Conservation (phyloP, 1,140 invertebrate genomes). For the Penaeus indicus region DNA sequence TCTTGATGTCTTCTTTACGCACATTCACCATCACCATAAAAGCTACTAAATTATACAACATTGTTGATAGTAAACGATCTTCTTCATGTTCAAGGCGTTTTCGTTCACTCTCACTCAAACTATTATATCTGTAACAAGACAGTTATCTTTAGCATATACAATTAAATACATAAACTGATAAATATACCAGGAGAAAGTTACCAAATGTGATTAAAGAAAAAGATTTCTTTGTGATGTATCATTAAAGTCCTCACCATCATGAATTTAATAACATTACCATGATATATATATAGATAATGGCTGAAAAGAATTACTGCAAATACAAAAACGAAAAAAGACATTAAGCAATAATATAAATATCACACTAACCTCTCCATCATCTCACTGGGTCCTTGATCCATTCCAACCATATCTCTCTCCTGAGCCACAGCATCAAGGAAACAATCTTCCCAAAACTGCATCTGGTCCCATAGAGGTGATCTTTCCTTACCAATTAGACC, state of each 20-base stretch:
- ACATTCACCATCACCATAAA: constrained; percentile 96
- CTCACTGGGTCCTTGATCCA: constrained; percentile 98
- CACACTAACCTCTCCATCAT: constrained; percentile 93
- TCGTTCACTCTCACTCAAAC: constrained; percentile 91
- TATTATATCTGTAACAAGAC: constrained; percentile 80
- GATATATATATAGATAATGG: not conserved
- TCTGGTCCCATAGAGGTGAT: constrained; percentile 96
- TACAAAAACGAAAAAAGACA: not conserved
- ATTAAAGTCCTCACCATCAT: no score
- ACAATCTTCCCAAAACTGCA: constrained; percentile 99
- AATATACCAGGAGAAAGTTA: not conserved
- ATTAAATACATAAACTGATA: not conserved
- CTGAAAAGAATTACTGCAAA: not conserved
- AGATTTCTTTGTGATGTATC: no score
- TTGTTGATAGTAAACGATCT: constrained; percentile 93
- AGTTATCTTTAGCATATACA: not conserved
- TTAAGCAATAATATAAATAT: not conserved
- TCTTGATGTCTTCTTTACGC: constrained; percentile 86
- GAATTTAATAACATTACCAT: no score
- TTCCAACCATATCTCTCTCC: constrained; percentile 98
- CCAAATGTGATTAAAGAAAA: no score
- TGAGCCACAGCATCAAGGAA: constrained; percentile 99
- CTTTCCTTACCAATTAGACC: constrained; percentile 79
- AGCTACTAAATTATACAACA: constrained; percentile 96
- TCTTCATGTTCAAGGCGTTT: constrained; percentile 98